Base-by-base conservation (phyloP, 2,113 vertebrate species). In the Triplophysa rosa region DNA sequence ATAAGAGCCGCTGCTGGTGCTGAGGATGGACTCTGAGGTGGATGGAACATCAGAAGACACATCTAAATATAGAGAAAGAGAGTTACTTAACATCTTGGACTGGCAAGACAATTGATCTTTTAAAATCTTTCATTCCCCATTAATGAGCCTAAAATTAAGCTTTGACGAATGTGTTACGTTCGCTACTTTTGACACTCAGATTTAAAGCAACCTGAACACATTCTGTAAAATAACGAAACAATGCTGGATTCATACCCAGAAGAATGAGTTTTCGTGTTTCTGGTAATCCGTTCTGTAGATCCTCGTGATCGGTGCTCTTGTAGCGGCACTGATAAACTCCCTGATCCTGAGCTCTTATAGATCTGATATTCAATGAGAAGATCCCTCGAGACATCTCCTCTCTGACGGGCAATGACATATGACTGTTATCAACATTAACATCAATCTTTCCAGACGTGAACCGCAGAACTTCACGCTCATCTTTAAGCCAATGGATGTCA, bases 241-340 rank as follows among this genome's bases (percentile, higher is more conserved):
- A 12, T 49, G 12, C 14, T 49, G 3, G 24, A 69, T 33, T 10
- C 49, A 7, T 56, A 63, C 75, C 72, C 45, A 23, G 2, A 37
- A 85, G 73, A 13, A 16, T 70, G 40, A 88, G 16, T 0, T 1
- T 1, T 17, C 66, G 37, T 2, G 2, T 59, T 47, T 72, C 62
- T 9, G 87, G 87, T 19, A 71, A 59, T 17, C 87, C 87, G 2
- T 8, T 63, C 33, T 54, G 65, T 0, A 21, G 42, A 0, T 23
- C 54, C 2, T 59, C 66, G 7, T 59, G 73, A n/a, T 65, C 67
- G 54, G 29, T 66, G 62, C 61, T 67, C 40, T 63, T 80, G 61
- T 87, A 86, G 8, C 58, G 81, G 63, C 87, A 88, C 56, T 9
- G n/a, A 70, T 87, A 88, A 2, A 47, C 47, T 3, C 84, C 87